Conservation (phyloP, 2,888 invertebrate species). For the Ischnus inquisitorius region DNA sequence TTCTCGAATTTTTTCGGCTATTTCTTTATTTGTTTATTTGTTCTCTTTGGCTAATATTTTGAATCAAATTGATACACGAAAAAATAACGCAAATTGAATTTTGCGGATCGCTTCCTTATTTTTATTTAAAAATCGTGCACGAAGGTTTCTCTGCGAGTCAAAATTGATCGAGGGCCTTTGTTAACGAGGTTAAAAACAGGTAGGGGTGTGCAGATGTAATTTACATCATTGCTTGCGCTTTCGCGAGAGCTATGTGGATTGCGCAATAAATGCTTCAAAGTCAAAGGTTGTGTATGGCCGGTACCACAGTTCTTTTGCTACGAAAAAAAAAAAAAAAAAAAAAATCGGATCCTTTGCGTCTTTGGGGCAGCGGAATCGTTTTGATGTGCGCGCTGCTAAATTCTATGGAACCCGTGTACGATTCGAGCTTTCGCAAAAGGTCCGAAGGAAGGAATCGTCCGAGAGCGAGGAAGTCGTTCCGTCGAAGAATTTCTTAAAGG, state of each 20-base stretch:
- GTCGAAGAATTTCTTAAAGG: slow-evolving; percentile 15
- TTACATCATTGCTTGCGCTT: neutral
- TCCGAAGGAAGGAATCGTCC: neutral
- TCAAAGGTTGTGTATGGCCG: neutral
- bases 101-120: too few relatives aligned
- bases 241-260: neutral
- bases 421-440: slow-evolving; percentile 10
- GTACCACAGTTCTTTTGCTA: neutral
- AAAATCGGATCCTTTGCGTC: neutral
- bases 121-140: too few relatives aligned
- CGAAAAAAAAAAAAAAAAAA: neutral
- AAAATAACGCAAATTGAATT: too few relatives aligned
- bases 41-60: too few relatives aligned
- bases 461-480: neutral
- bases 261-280: neutral
- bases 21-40: too few relatives aligned
- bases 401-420: slow-evolving; percentile 8
- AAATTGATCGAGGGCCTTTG: too few relatives aligned
- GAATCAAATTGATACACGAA: too few relatives aligned
- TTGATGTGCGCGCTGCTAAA: neutral
- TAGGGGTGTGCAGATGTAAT: too few relatives aligned
- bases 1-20: too few relatives aligned
- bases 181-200: too few relatives aligned
- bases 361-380: neutral
- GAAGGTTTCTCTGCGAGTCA: too few relatives aligned